Evolutionary conservation across 2,797 vertebrate genomes (phyloP).

Genomic region (Squalus acanthias): DNA sequence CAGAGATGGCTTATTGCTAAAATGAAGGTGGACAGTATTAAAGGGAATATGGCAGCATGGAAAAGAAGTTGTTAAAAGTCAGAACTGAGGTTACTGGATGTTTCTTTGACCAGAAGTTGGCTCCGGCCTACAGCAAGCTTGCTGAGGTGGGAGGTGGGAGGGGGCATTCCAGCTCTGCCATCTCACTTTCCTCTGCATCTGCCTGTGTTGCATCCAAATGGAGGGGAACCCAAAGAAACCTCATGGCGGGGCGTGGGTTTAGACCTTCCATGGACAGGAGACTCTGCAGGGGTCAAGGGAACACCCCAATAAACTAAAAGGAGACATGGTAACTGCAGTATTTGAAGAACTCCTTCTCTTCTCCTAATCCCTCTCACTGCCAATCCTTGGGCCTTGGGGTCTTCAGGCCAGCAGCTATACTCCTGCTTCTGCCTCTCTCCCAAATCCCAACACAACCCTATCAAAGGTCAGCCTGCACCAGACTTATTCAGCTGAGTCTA

Average conservation of each 20-base stretch:
- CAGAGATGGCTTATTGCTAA: background rate
- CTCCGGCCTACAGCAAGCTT: no score
- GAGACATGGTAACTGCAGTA: background rate
- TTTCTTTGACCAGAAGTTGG: background rate
- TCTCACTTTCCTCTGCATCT: no score
- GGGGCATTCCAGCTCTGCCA: no score
- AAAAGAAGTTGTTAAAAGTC: background rate
- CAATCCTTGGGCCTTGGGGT: background rate
- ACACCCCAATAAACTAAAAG: background rate
- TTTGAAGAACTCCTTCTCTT: background rate
- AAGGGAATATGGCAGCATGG: background rate
- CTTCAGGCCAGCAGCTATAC: background rate
- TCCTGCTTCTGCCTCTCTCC: background rate
- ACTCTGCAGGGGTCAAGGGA: background rate
- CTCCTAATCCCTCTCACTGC: background rate
- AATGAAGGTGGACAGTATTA: background rate
- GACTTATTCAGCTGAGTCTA: background rate
- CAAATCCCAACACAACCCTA: background rate
- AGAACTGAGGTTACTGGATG: background rate
- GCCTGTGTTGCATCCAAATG: no score
- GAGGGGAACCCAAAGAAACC: background rate
- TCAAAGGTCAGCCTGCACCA: background rate
- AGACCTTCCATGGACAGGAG: background rate
- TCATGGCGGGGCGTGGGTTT: no score
- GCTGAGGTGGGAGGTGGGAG: no score